These are phyloP conservation scores for Meloidogyne chitwoodi DNA, from an alignment of 1,140 invertebrate genomes.

Conservation along the genomic window DNA sequence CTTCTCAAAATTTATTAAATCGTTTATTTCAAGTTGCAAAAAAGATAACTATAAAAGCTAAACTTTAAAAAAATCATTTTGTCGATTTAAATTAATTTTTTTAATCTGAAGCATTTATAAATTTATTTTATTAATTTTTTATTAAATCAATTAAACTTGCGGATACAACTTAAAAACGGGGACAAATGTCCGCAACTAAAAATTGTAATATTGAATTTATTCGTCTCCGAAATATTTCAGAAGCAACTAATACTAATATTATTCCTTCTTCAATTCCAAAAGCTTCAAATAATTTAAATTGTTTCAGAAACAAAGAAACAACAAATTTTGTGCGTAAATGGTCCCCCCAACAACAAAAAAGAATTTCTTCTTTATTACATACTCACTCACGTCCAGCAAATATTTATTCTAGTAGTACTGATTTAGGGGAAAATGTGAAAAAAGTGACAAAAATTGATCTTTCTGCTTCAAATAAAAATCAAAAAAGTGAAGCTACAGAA, in stretches of 20 bases:
- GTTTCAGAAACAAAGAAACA: background rate
- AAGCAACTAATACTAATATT: background rate
- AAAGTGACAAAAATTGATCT: background rate
- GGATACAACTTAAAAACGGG: background rate
- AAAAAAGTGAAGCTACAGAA: background rate
- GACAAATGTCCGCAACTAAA: background rate
- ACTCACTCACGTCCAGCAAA: background rate
- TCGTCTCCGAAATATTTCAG: slow-evolving; percentile 10
- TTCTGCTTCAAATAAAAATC: background rate
- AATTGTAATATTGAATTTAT: slow-evolving; percentile 2
- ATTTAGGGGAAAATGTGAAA: background rate
- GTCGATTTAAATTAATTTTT: no score
- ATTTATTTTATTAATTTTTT: no score
- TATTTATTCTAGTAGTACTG: slow-evolving; percentile 4
- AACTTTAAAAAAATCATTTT: background rate
- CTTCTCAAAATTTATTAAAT: background rate
- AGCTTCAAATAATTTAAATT: background rate
- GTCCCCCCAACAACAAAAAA: background rate
- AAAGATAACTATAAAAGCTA: no score
- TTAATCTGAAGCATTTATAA: no score
- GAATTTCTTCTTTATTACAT: background rate
- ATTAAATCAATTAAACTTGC: background rate
- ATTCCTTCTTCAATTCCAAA: background rate
- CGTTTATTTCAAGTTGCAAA: no score
- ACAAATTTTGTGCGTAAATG: background rate